These are phyloP conservation scores for Brienomyrus brachyistius DNA, from an alignment of 2,113 vertebrate genomes.

Conservation along the genomic window DNA sequence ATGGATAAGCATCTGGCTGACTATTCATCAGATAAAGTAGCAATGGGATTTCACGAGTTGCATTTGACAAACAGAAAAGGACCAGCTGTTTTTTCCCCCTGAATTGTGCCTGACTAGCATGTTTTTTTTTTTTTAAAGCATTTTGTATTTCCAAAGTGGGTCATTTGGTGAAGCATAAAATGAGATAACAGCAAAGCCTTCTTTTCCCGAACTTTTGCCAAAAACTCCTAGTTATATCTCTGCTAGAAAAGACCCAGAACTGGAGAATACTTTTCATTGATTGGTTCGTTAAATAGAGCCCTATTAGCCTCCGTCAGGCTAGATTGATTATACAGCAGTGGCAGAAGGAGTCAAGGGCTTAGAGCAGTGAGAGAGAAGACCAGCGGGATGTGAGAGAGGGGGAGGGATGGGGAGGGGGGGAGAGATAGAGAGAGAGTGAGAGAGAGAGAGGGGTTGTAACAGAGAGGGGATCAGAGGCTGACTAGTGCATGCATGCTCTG, in stretches of 20 bases:
- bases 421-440: not conserved
- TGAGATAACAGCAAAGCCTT: not conserved
- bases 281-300: slow-evolving; percentile 69
- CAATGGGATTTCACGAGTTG: not conserved
- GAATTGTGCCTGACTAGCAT: not conserved
- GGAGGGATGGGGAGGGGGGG: not conserved
- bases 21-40: not conserved
- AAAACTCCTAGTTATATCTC: slow-evolving; percentile 40
- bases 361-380: slow-evolving; percentile 46
- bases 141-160: not conserved
- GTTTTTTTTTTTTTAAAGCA: not conserved
- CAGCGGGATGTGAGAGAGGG: not conserved
- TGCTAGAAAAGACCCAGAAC: slow-evolving; percentile 52
- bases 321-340: slow-evolving; percentile 66
- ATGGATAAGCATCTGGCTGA: not conserved
- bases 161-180: not conserved
- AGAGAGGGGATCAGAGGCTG: slow-evolving; percentile 19
- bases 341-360: slow-evolving; percentile 51
- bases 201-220: not conserved
- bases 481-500: not conserved
- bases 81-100: not conserved
- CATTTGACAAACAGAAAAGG: not conserved
- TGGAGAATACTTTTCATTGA: slow-evolving; percentile 59
- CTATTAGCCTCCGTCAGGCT: slow-evolving; percentile 66
- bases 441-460: slow-evolving; percentile 1